A percentile compares a stretch with the other conserved stretches of the same genome.
Conservation (phyloP, 2,113 vertebrate genomes). For the Sinocyclocheilus anshuiensis region DNA sequence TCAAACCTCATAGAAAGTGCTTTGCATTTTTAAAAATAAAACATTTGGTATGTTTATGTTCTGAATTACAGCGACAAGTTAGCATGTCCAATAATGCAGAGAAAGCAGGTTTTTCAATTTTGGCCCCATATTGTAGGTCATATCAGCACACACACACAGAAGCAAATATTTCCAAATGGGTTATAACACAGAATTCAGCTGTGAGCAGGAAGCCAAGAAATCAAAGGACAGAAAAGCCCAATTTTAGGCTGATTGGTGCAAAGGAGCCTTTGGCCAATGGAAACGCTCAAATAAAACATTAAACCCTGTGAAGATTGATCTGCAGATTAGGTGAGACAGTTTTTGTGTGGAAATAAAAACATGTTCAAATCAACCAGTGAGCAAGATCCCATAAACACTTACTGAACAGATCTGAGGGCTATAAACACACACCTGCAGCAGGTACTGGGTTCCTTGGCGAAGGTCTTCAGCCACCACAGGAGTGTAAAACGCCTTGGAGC, state of each 20-base stretch:
- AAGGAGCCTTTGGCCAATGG: background rate
- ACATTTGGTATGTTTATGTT: background rate
- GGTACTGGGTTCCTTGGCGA: constrained; percentile 88
- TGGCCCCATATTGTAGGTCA: background rate
- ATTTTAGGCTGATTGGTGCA: background rate
- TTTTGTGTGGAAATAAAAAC: too few relatives aligned
- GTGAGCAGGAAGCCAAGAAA: background rate
- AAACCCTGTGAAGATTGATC: too few relatives aligned
- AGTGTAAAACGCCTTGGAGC: constrained; percentile 94
- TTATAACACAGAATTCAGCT: background rate
- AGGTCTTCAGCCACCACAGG: constrained; percentile 94
- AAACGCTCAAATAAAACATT: too few relatives aligned
- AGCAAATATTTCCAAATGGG: background rate
- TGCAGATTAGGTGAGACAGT: too few relatives aligned
- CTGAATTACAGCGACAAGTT: background rate
- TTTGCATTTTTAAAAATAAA: background rate
- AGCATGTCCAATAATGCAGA: background rate
- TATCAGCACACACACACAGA: background rate
- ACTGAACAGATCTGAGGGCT: too few relatives aligned
- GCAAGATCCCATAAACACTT: too few relatives aligned
- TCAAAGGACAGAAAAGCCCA: background rate
- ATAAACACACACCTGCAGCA: constrained; percentile 80
- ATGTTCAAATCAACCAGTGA: too few relatives aligned
- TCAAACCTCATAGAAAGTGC: background rate
- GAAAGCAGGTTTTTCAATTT: background rate